Evolutionary conservation across 2,113 vertebrate species (phyloP), one percentile per base, ranked within the genome.

Genomic region (Thryonomys swinderianus): DNA sequence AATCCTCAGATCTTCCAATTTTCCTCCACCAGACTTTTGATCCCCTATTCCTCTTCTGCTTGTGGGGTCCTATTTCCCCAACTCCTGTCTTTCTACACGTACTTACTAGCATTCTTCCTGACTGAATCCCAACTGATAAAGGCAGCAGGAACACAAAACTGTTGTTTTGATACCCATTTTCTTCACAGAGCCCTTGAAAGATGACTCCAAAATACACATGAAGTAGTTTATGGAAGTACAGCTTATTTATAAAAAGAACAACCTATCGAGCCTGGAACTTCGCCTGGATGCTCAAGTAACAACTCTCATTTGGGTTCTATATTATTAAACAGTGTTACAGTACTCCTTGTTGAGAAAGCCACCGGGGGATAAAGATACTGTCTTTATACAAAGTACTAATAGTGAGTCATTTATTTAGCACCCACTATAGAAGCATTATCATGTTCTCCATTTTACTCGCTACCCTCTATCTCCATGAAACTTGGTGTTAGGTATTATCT

Each of bases 301-400:
- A 42, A 42, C 51, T 20, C 21, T 51, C 51, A 74, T 83, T 74
- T 30, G 61, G 8, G 59, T 92, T 85, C 90, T 66, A 62, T 25
- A 74, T n/a, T 16, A 95, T 84, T 87, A 87, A 95, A 40, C 40
- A 5, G 45, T 83, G 59, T 90, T 64, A 92, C 27, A 62, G 37
- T 69, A 45, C 23, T 64, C 8, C 66, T 30, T 74, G 32, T 57
- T 78, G n/a, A 81, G 34, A 40, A 3, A 40, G 37, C 27, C 27
- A 91, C 64, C 21, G 69, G 82, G 66, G 55, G 45, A 27, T 64
- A 90, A 90, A 81, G 73, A 78, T 76, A 88, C 3, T 57, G 78
- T 92, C 59, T 83, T 92, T 93, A 89, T n/a, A 86, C 85, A 74
- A 87, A 92, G 40, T 32, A 92, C 27, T 67, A 74, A 95, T 23